Evolutionary conservation across 2,888 invertebrate species (phyloP).

Genomic region (Drosophila neotestacea): DNA sequence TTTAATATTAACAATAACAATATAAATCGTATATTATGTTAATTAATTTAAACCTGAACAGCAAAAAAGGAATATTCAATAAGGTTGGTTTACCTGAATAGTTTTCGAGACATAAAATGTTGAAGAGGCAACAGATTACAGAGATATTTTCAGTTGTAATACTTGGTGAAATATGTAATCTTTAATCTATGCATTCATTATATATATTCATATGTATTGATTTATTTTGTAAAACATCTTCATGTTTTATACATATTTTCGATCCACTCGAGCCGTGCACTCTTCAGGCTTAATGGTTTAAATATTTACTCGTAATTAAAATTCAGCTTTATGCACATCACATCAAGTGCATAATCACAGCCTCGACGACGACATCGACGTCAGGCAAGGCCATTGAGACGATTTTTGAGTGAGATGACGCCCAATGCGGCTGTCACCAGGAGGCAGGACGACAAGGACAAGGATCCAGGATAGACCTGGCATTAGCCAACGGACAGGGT

Average conservation of each 20-base stretch:
- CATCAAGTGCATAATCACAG: conserved; percentile 78
- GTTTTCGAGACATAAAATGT: background rate
- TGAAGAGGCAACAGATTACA: too few relatives aligned
- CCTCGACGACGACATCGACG: conserved; percentile 3
- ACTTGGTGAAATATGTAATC: too few relatives aligned
- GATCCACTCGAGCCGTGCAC: conserved; percentile 35
- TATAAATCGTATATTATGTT: conserved; percentile 21
- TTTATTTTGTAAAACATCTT: background rate
- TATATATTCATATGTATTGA: background rate
- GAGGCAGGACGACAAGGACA: conserved; percentile 5
- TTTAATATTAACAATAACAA: conserved; percentile 19
- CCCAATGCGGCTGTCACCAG: conserved; percentile 55
- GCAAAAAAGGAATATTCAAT: conserved; percentile 1
- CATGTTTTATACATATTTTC: background rate
- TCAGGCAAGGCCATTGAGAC: conserved; percentile 76
- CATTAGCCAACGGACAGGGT: conserved; percentile 57
- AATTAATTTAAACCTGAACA: conserved; percentile 20
- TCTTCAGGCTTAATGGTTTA: conserved; percentile 65
- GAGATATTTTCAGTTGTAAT: background rate
- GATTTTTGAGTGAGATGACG: conserved; percentile 54
- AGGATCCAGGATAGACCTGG: background rate
- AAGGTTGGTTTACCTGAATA: background rate
- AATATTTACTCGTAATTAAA: conserved; percentile 81
- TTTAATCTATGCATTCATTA: too few relatives aligned
- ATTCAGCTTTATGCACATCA: conserved; percentile 77